These are phyloP conservation scores for Turritopsis rubra DNA, from an alignment of 30 jellyfish, hydroid and myxozoan species.

Conservation along the genomic window DNA sequence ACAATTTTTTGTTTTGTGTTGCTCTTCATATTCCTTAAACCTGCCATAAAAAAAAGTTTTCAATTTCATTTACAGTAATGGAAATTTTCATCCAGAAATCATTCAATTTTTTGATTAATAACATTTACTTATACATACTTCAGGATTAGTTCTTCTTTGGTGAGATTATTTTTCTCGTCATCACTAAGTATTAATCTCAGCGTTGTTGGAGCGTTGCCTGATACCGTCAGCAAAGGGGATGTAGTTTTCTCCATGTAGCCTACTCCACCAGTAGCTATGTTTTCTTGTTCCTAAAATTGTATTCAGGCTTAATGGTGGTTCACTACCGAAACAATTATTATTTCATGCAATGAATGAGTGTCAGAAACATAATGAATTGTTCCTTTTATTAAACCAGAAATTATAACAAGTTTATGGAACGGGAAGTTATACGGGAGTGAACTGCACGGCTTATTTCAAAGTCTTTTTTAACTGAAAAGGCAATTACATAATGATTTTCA, in stretches of 20 bases:
- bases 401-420: neutral
- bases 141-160: neutral
- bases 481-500: too few species aligned
- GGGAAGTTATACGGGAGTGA: too few species aligned
- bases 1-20: neutral
- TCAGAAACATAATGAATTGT: neutral
- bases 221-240: constrained; percentile 9
- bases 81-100: neutral
- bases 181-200: neutral
- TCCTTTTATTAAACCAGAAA: neutral
- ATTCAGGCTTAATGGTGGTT: too few species aligned
- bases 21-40: neutral
- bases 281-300: neutral
- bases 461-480: neutral
- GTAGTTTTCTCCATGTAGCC: constrained; percentile 7
- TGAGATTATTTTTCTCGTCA: neutral
- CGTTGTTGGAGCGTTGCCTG: neutral
- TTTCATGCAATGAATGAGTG: neutral
- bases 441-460: neutral
- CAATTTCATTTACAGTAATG: neutral
- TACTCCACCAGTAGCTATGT: neutral
- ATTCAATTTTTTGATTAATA: neutral
- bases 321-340: too few species aligned
- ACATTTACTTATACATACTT: neutral
- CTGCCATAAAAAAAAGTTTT: neutral